Evolutionary conservation across 2,888 invertebrate species (phyloP).

Genomic region (Nasonovia ribisnigri): DNA sequence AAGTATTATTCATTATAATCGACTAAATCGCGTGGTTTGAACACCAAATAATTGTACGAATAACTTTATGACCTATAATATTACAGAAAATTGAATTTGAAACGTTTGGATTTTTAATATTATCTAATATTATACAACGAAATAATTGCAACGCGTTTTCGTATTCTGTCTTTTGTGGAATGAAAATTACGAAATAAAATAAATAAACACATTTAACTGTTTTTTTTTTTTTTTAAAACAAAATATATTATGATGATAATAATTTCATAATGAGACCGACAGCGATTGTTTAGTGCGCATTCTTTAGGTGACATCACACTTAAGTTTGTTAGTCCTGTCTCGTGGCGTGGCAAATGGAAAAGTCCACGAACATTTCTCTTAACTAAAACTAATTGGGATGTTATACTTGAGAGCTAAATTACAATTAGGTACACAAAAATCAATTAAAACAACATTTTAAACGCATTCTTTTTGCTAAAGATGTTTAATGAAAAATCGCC

Average conservation of each 20-base stretch:
- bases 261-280: background rate
- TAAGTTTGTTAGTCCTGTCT: background rate
- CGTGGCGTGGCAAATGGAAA: background rate
- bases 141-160: background rate
- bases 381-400: background rate
- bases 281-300: background rate
- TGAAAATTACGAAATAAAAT: background rate
- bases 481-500: no score
- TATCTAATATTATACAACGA: background rate
- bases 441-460: background rate
- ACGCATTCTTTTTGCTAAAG: background rate
- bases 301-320: background rate
- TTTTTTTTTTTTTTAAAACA: background rate
- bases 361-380: background rate
- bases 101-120: background rate
- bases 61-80: background rate
- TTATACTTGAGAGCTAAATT: background rate
- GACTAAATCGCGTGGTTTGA: background rate
- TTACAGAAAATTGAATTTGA: background rate
- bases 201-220: background rate
- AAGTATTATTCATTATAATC: background rate
- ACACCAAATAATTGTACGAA: background rate
- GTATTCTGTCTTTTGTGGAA: background rate
- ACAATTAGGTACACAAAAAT: background rate
- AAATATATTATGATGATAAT: background rate